Base-by-base conservation (phyloP, 1,140 invertebrate species). In the Pseudomyrmex dendroicus region DNA sequence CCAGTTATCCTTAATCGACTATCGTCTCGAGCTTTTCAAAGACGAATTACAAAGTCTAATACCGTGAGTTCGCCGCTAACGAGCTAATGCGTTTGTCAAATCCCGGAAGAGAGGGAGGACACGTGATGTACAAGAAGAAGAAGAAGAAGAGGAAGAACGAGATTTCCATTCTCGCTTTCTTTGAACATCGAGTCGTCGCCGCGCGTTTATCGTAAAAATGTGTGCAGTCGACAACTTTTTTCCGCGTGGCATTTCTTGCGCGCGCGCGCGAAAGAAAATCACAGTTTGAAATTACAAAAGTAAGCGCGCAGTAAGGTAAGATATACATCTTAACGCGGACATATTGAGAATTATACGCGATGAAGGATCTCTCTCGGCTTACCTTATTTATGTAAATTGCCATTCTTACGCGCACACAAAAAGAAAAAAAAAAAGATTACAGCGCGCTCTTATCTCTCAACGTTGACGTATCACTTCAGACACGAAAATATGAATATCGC, bases 11-110 rank as follows among this genome's bases (percentile, higher is more conserved):
- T 77, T 77, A 66, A 70, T 68, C 76, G 64, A 70, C 13, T 25
- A 20, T 20, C 13, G 52, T 12, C 50, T 48, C 54, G 35, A 46
- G 74, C 63, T 67, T 77, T 77, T 70, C 54, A 80, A 70, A 80
- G 22, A 66, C 3, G 54, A 59, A 72, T 70, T 59, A 57, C 54
- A 59, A 78, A 68, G 63, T 78, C 67, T 59, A 78, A 48, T 78
- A 35, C 35, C 50, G 48, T 48, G 52, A 17, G 63, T 17, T 67
- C 12, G 35, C 52, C 9, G 44, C 35, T 80, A 80, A 80, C 54
- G 76, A 72, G 54, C 54, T 61, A 61, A 80, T 70, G 76, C 54
- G 54, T 59, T 80, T 80, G 54, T 72, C 54, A 72, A 59, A 59
- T 78, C 46, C 10, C 12, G 20, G 35, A 0, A 35, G 5, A 35